Base-by-base conservation (phyloP, 2,888 invertebrate genomes). In the Caenorhabditis wallacei region DNA sequence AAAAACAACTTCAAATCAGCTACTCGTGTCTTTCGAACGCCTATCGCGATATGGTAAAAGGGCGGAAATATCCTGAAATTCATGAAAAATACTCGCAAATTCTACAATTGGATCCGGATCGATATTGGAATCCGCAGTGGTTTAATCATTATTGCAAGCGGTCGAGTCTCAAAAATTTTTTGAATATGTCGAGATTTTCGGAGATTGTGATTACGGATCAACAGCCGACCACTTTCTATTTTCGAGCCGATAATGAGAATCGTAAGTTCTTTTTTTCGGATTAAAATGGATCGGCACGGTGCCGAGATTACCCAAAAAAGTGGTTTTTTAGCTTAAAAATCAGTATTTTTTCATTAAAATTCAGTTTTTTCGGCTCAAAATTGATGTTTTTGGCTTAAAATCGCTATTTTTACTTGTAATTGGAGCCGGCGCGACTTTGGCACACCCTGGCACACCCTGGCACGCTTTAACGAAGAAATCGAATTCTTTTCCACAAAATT, bases 111-210 rank as follows among this genome's bases (percentile, higher is more conserved):
- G 37, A 59, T 30, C 7, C n/a, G 2, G 37, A 61, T 0, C 53
- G 26, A 20, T 4, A 10, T n/a, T 81, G 74, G 75, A 63, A 75
- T 22, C 0, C 18, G 0, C 43, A 48, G 0, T 81, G 80, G 80
- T 81, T 69, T 51, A 70, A 63, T 20, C n/a, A 48, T 1, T 70
- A 56, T 51, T 57, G 64, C 4, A 40, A 40, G 8, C 51, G 80
- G 20, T 69, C 69, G 13, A 30, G 63, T 11, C 40, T 81, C 1
- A 69, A 75, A 24, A 81, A 81, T 26, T 75, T 81, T 30, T 35
- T 72, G 1, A 20, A 18, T 7, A 75, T 70, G 64, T 16, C 74
- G 0, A 46, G 48, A n/a, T 81, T 75, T 35, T 69, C 80, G 2
- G 69, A 57, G 63, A 81, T 81, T n/a, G 20, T 35, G 0, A 53